A percentile compares a stretch with the other conserved stretches of the same genome.
phyloP scores from a whole-genome alignment of 2,888 invertebrate species.

The Drosophila borealis region DNA sequence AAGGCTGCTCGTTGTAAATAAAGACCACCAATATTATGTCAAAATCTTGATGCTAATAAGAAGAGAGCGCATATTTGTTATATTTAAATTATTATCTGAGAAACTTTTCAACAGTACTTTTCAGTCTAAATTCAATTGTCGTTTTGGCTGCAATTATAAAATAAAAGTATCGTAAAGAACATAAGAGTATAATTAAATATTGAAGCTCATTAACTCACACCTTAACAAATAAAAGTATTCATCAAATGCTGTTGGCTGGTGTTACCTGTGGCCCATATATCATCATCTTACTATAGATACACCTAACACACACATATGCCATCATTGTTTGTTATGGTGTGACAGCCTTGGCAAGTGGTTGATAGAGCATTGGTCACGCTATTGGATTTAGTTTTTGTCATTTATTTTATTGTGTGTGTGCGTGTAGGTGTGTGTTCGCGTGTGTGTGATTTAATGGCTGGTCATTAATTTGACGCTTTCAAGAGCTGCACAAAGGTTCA shows the following conservation, averaged over 20 bases:
- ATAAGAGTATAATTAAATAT: not conserved
- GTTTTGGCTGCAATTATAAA: not conserved
- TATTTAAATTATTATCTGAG: too few relatives aligned
- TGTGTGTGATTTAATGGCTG: constrained; percentile 56
- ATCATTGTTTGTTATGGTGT: constrained; percentile 29
- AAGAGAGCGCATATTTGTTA: too few relatives aligned
- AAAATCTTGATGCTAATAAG: too few relatives aligned
- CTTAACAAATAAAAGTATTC: not conserved
- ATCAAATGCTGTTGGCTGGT: constrained; percentile 10
- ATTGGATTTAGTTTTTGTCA: constrained; percentile 33
- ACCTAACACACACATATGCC: constrained; percentile 18
- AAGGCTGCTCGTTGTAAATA: too few relatives aligned
- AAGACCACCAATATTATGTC: too few relatives aligned
- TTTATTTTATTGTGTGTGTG: constrained; percentile 26
- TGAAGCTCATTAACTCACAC: not conserved
- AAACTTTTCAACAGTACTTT: too few relatives aligned
- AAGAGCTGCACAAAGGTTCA: constrained; percentile 16
- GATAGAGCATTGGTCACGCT: constrained; percentile 52
- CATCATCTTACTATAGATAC: constrained; percentile 20
- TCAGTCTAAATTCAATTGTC: too few relatives aligned
- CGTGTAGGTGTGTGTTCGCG: constrained; percentile 11
- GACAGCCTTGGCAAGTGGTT: constrained; percentile 32
- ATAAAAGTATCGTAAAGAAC: not conserved
- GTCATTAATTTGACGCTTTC: constrained; percentile 56
- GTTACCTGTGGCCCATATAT: constrained; percentile 39